A percentile compares a stretch with the other conserved stretches of the same genome.
phyloP scores from a whole-genome alignment of 2,888 invertebrate species.

The Eristalis pertinax region DNA sequence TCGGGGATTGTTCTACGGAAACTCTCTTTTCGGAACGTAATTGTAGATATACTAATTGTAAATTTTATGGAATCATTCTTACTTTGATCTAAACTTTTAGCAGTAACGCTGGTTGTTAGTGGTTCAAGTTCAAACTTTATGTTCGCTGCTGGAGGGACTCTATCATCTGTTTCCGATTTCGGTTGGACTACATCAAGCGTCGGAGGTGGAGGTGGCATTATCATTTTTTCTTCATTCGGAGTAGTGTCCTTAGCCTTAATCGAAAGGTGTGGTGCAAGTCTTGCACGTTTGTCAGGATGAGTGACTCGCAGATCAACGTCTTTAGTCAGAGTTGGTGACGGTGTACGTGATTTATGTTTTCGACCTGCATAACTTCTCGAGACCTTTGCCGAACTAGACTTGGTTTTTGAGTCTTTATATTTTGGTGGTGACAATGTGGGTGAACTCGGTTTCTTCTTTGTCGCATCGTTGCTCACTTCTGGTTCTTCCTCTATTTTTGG shows the following conservation, averaged over 20 bases:
- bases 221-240: slow-evolving; percentile 22
- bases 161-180: slow-evolving; percentile 46
- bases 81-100: slow-evolving; percentile 81
- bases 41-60: slow-evolving; percentile 70
- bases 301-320: slow-evolving; percentile 77
- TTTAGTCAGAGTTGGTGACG: slow-evolving; percentile 75
- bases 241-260: slow-evolving; percentile 3
- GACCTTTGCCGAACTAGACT: slow-evolving; percentile 69
- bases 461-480: slow-evolving; percentile 62
- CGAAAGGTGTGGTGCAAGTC: slow-evolving; percentile 16
- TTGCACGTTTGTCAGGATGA: slow-evolving; percentile 63
- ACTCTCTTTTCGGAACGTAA: slow-evolving; percentile 70
- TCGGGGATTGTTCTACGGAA: slow-evolving; percentile 67
- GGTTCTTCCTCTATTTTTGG: slow-evolving; percentile 60
- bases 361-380: slow-evolving; percentile 61
- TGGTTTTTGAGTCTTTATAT: slow-evolving; percentile 74
- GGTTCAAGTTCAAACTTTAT: slow-evolving; percentile 49
- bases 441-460: slow-evolving; percentile 76
- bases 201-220: slow-evolving; percentile 61
- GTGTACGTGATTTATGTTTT: slow-evolving; percentile 76
- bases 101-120: slow-evolving; percentile 57
- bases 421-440: slow-evolving; percentile 77
- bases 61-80: slow-evolving; percentile 76
- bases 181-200: slow-evolving; percentile 29
- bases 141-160: slow-evolving; percentile 6